These are phyloP conservation scores for Nothocercus julius DNA, from an alignment of 2,113 vertebrate genomes.

Conservation along the genomic window DNA sequence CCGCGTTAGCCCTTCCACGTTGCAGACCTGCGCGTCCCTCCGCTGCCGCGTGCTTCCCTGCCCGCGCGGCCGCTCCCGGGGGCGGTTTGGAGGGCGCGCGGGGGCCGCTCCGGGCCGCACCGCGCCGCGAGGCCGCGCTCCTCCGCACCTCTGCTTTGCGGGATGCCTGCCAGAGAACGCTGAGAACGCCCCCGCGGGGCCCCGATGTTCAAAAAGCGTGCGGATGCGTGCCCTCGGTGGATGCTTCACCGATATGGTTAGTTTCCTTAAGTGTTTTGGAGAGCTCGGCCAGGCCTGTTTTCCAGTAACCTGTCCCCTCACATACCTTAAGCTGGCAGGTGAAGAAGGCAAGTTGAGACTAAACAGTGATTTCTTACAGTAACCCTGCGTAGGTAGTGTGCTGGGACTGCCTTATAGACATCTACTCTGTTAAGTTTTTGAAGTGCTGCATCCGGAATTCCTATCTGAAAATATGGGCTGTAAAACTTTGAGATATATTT, in stretches of 20 bases:
- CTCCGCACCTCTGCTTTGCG: not conserved
- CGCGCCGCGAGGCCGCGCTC: not conserved
- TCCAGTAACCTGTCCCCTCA: not conserved
- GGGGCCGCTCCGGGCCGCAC: not conserved
- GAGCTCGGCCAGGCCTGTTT: conserved; percentile 10
- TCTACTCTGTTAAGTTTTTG: not conserved
- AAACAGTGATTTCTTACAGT: conserved; percentile 24
- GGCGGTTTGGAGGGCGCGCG: no score
- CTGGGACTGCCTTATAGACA: not conserved
- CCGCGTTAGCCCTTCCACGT: not conserved
- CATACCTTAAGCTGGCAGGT: not conserved
- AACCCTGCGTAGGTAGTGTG: conserved; percentile 2
- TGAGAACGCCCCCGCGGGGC: not conserved
- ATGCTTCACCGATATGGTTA: not conserved
- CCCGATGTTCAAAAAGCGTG: not conserved
- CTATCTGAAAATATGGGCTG: conserved; percentile 33
- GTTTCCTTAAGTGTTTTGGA: not conserved
- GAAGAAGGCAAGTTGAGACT: conserved; percentile 43
- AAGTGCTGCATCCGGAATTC: not conserved
- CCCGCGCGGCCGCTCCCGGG: not conserved
- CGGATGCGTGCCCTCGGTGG: not conserved
- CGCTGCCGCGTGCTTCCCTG: not conserved
- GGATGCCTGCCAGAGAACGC: not conserved
- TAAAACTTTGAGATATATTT: not conserved
- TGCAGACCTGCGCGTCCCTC: not conserved